These are phyloP conservation scores for Melieria picta DNA, from an alignment of 2,888 invertebrate genomes.

Conservation along the genomic window DNA sequence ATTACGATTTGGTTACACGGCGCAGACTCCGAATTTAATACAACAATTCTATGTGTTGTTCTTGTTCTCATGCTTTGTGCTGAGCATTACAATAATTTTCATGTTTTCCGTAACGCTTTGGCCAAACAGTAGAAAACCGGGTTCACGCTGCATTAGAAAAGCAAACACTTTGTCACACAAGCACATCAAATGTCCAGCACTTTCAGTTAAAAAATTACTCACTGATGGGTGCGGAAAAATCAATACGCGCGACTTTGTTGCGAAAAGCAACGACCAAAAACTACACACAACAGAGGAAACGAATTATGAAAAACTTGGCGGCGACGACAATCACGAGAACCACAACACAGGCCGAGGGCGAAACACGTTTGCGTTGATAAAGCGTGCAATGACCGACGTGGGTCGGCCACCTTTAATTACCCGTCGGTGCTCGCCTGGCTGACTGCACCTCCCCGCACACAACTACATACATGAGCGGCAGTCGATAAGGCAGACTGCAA, in stretches of 20 bases:
- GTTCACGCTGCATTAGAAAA: no score
- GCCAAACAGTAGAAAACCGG: no score
- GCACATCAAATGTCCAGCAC: conserved; percentile 4
- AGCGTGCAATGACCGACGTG: neutral
- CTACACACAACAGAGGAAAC: conserved; percentile 1
- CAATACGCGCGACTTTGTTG: conserved; percentile 11
- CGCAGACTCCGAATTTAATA: no score
- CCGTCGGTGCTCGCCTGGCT: conserved; percentile 7
- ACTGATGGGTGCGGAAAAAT: conserved; percentile 17
- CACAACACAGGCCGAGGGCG: conserved; percentile 8
- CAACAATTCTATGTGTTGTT: no score
- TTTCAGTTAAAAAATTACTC: neutral
- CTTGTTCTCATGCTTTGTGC: no score
- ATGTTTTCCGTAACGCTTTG: no score
- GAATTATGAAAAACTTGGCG: conserved; percentile 8
- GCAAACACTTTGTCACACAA: no score
- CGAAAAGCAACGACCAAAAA: conserved; percentile 2
- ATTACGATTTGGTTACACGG: no score
- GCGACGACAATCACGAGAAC: conserved; percentile 2
- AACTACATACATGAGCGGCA: neutral
- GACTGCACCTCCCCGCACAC: neutral
- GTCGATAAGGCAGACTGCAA: conserved; percentile 21
- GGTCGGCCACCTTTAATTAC: conserved; percentile 27
- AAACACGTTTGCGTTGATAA: no score
- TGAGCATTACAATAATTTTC: no score